Conservation (phyloP, 2,113 vertebrate species). For the Pteruthius melanotis region DNA sequence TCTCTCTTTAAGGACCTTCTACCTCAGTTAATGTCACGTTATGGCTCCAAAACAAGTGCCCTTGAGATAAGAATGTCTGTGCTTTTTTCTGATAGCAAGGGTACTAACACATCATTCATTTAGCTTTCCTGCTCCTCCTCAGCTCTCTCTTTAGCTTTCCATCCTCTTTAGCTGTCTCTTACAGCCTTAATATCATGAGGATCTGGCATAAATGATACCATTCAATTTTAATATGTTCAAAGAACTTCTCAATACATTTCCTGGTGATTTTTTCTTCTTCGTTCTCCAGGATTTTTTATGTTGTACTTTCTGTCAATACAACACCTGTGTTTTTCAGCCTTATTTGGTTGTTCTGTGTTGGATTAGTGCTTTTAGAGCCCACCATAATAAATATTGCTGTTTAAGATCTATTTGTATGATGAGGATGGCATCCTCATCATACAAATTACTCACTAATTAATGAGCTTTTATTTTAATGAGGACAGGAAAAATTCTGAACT, state of each 20-base stretch:
- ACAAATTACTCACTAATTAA: neutral
- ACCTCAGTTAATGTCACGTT: neutral
- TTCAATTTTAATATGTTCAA: neutral
- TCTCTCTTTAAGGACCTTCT: conserved; percentile 14
- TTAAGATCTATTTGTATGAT: neutral
- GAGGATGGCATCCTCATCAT: neutral
- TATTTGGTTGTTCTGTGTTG: neutral
- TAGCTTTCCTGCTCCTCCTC: neutral
- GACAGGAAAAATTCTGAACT: neutral
- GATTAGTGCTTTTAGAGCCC: neutral
- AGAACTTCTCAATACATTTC: neutral
- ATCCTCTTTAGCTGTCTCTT: neutral
- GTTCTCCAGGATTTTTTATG: neutral
- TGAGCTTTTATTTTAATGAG: neutral
- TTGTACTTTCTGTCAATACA: neutral
- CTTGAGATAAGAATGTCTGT: neutral
- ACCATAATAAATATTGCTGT: neutral
- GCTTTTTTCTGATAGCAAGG: neutral
- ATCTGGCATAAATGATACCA: neutral
- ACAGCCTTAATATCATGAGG: neutral
- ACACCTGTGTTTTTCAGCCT: neutral
- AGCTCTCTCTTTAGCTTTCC: neutral
- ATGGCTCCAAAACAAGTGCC: neutral
- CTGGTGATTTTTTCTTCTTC: neutral
- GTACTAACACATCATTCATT: neutral